phyloP scores from a whole-genome alignment of 2,113 vertebrate genomes.

The Xiphias gladius region DNA sequence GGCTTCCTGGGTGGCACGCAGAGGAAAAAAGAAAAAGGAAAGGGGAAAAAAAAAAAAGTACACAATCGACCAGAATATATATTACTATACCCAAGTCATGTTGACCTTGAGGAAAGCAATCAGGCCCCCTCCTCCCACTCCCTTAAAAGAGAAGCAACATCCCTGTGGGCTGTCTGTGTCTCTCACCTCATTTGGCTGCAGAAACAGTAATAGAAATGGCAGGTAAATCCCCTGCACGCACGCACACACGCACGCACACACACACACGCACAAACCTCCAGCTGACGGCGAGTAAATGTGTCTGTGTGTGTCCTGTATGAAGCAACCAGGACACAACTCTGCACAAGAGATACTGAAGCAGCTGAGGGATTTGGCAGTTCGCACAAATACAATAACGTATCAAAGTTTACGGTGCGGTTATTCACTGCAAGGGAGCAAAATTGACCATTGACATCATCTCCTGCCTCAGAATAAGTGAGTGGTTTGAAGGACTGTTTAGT shows the following conservation, averaged over 20 bases:
- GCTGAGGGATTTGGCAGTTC: constrained; percentile 40
- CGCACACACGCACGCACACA: not conserved
- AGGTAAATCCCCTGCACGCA: constrained; percentile 45
- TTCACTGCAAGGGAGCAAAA: constrained; percentile 15
- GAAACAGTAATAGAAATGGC: constrained; percentile 77
- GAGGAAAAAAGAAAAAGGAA: not conserved
- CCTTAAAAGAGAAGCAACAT: constrained; percentile 67
- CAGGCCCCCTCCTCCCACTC: constrained; percentile 61
- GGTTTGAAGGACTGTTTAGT: constrained; percentile 7
- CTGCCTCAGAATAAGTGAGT: not conserved
- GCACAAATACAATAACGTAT: constrained; percentile 57
- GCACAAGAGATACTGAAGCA: constrained; percentile 27
- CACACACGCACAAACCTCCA: constrained; percentile 28
- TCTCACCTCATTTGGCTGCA: constrained; percentile 81
- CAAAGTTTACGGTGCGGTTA: constrained; percentile 16
- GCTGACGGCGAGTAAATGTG: constrained; percentile 44
- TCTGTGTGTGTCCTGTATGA: constrained; percentile 42
- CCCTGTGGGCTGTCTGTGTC: constrained; percentile 64
- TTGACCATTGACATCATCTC: not conserved
- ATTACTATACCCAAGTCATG: constrained; percentile 65
- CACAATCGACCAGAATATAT: constrained; percentile 62
- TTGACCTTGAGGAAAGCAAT: constrained; percentile 85
- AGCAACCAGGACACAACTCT: constrained; percentile 65
- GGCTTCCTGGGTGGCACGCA: constrained; percentile 23
- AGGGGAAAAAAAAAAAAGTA: not conserved